Percentiles rank a stretch among this genome's conserved stretches.
These are phyloP conservation scores for Andrena marginata DNA, from an alignment of 2,888 invertebrate species.

Conservation along the genomic window DNA sequence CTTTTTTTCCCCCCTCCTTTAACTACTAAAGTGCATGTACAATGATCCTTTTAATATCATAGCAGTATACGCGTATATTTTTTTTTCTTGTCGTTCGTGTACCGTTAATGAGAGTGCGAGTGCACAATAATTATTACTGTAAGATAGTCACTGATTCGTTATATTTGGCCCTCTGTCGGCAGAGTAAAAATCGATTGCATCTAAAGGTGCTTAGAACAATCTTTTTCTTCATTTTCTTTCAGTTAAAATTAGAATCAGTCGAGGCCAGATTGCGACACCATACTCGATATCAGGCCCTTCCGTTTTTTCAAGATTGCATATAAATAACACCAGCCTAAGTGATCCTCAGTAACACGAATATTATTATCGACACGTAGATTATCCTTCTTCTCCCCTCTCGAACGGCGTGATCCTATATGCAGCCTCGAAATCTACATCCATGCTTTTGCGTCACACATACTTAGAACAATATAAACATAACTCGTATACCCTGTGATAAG, in stretches of 20 bases:
- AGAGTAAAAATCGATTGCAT: slow-evolving; percentile 79
- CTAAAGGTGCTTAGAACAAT: slow-evolving; percentile 66
- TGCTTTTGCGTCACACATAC: slow-evolving; percentile 63
- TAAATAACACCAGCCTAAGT: slow-evolving; percentile 44
- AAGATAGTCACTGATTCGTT: slow-evolving; percentile 74
- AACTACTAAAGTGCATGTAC: slow-evolving; percentile 82
- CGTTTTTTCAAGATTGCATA: slow-evolving; percentile 66
- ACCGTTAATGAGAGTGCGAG: slow-evolving; percentile 68
- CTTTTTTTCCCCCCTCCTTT: slow-evolving; percentile 62
- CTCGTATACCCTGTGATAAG: slow-evolving; percentile 80
- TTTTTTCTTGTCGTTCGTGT: slow-evolving; percentile 61
- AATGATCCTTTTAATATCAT: slow-evolving; percentile 75
- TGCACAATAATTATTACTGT: slow-evolving; percentile 66
- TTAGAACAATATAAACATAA: slow-evolving; percentile 79
- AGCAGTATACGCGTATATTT: slow-evolving; percentile 73
- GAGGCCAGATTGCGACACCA: slow-evolving; percentile 78
- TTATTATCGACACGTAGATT: slow-evolving; percentile 26
- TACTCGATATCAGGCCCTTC: slow-evolving; percentile 41
- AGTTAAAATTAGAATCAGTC: slow-evolving; percentile 80
- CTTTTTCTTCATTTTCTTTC: slow-evolving; percentile 61
- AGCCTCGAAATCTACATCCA: slow-evolving; percentile 60
- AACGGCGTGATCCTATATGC: slow-evolving; percentile 62
- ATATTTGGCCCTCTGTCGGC: slow-evolving; percentile 78
- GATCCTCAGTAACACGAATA: slow-evolving; percentile 39
- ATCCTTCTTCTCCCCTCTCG: background rate